Percentiles rank a stretch among this genome's conserved stretches.
Conservation (phyloP, 2,888 invertebrate genomes). For the Osmoderma eremita region DNA sequence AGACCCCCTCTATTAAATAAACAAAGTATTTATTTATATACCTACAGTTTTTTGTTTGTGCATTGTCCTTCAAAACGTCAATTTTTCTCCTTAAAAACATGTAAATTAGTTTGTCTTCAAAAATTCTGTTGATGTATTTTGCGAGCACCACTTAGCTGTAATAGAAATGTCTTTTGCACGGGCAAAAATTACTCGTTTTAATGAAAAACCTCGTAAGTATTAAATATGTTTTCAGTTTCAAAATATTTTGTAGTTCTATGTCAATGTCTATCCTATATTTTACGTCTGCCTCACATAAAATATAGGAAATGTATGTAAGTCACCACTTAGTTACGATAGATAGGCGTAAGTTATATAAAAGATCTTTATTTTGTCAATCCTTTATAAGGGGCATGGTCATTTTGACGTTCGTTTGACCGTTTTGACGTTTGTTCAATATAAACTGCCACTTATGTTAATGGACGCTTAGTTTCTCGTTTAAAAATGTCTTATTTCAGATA, state of each 20-base stretch:
- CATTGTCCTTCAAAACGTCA: conserved; percentile 43
- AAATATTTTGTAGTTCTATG: too few species aligned
- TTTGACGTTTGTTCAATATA: too few species aligned
- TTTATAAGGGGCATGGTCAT: too few species aligned
- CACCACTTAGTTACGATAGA: too few species aligned
- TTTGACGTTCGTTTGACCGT: too few species aligned
- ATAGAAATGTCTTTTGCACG: conserved; percentile 49
- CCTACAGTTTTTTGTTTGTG: conserved; percentile 47
- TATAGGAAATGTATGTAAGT: too few species aligned
- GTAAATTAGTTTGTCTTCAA: conserved; percentile 49
- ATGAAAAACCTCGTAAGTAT: conserved; percentile 45
- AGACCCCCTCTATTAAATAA: conserved; percentile 39
- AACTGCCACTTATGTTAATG: too few species aligned
- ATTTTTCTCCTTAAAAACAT: conserved; percentile 49
- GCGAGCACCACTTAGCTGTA: conserved; percentile 43
- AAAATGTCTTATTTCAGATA: conserved; percentile 20
- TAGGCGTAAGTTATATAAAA: too few species aligned
- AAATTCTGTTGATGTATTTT: conserved; percentile 48
- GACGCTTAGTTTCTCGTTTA: background rate
- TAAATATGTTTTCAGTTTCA: background rate
- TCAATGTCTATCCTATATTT: conserved; percentile 1
- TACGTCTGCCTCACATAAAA: background rate
- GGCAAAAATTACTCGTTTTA: conserved; percentile 46
- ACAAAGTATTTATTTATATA: conserved; percentile 43
- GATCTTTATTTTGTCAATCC: too few species aligned